Evolutionary conservation across 2,797 vertebrate species (phyloP).

Genomic region (Danio aesculapii): DNA sequence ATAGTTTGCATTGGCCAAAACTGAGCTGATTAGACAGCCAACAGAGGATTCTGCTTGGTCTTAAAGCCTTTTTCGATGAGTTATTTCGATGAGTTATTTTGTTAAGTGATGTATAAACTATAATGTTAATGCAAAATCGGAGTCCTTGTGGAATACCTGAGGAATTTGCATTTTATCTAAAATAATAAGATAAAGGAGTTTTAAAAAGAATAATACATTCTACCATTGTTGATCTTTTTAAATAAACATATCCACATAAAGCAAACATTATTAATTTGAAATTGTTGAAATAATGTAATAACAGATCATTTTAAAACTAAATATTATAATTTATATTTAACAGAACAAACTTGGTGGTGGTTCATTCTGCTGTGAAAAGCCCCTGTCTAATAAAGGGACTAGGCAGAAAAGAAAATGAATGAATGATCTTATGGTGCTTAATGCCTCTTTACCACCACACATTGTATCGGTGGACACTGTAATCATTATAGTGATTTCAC

Average conservation of each 20-base stretch:
- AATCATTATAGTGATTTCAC: not conserved
- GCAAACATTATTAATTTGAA: not conserved
- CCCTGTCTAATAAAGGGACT: no score
- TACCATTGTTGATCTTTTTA: not conserved
- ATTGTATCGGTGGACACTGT: not conserved
- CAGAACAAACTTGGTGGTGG: not conserved
- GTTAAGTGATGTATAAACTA: not conserved
- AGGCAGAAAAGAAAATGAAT: no score
- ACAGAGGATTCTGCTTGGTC: no score
- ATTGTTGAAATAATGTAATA: no score
- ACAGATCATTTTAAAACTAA: no score
- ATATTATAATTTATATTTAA: no score
- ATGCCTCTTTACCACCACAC: not conserved
- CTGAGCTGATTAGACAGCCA: no score
- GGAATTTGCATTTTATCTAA: not conserved
- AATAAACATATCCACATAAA: not conserved
- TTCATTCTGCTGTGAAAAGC: no score
- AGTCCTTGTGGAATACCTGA: not conserved
- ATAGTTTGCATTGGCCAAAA: no score
- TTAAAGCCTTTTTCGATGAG: no score
- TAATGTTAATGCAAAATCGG: not conserved
- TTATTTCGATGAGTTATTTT: no score
- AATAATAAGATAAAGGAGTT: not conserved
- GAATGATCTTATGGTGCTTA: no score
- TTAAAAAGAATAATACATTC: constrained; percentile 2